These are phyloP conservation scores for Todiramphus saurophagus DNA, from an alignment of 2,113 vertebrate genomes.

Conservation along the genomic window DNA sequence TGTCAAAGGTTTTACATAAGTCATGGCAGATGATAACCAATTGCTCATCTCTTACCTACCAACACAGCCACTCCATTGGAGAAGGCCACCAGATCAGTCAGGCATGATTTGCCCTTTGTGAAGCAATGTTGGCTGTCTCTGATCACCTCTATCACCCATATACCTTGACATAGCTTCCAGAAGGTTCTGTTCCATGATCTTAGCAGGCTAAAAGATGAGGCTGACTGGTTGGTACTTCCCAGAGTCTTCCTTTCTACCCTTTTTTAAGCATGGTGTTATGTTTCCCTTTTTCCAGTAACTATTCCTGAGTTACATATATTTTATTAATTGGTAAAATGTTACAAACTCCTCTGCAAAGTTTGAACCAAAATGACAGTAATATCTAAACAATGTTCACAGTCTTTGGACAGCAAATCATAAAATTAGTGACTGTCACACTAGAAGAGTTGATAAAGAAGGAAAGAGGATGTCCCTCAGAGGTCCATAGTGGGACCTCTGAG, in stretches of 20 bases:
- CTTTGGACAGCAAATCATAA: background rate
- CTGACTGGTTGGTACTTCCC: background rate
- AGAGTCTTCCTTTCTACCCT: background rate
- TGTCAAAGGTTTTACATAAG: background rate
- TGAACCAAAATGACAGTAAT: background rate
- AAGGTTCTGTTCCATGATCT: background rate
- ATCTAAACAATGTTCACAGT: background rate
- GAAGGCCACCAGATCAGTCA: background rate
- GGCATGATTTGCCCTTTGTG: fast-evolving
- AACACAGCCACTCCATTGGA: background rate
- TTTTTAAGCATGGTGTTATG: background rate
- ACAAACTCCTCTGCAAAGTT: background rate
- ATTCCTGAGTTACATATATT: background rate
- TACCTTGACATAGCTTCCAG: background rate
- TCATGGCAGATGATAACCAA: background rate
- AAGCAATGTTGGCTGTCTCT: background rate
- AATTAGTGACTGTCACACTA: background rate
- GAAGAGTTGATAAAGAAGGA: background rate
- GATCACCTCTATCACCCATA: background rate
- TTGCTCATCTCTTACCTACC: background rate
- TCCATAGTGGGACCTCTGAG: background rate
- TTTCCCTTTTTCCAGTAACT: background rate
- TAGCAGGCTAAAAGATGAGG: background rate
- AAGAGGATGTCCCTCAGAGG: background rate
- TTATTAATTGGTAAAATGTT: background rate